These are phyloP conservation scores for Dione juno DNA, from an alignment of 2,888 invertebrate species.

Conservation along the genomic window DNA sequence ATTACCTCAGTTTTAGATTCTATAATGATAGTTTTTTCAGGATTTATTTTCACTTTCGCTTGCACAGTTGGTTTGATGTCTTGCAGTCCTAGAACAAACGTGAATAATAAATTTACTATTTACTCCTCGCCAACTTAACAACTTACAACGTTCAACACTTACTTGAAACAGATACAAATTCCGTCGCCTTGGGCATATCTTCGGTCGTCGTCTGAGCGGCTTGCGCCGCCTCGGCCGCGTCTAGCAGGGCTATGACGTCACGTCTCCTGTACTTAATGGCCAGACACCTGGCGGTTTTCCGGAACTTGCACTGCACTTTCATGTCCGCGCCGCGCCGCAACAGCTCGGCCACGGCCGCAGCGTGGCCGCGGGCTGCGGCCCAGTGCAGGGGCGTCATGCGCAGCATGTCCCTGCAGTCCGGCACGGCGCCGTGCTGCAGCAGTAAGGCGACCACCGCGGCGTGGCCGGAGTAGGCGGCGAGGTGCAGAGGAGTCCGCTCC, in stretches of 20 bases:
- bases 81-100: constrained; percentile 43
- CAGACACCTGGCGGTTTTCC: constrained; percentile 60
- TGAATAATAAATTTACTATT: constrained; percentile 18
- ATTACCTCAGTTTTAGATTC: constrained; percentile 49
- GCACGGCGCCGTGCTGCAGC: constrained; percentile 63
- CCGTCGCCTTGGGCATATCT: not conserved
- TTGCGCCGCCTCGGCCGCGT: constrained; percentile 39
- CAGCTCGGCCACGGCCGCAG: constrained; percentile 84
- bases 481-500: constrained; percentile 95
- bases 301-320: constrained; percentile 71
- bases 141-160: constrained; percentile 16
- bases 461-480: constrained; percentile 94
- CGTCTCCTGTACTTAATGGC: constrained; percentile 49
- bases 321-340: constrained; percentile 90
- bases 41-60: constrained; percentile 39
- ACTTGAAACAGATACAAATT: constrained; percentile 52
- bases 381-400: constrained; percentile 95
- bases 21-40: constrained; percentile 43
- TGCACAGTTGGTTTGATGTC: constrained; percentile 40
- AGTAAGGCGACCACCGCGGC: constrained; percentile 89
- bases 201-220: not conserved
- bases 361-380: constrained; percentile 93
- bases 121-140: too few species aligned
- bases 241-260: constrained; percentile 51
- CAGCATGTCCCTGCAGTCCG: constrained; percentile 70